These are phyloP conservation scores for Xiphydria camelus DNA, from an alignment of 2,888 invertebrate genomes.

Conservation along the genomic window DNA sequence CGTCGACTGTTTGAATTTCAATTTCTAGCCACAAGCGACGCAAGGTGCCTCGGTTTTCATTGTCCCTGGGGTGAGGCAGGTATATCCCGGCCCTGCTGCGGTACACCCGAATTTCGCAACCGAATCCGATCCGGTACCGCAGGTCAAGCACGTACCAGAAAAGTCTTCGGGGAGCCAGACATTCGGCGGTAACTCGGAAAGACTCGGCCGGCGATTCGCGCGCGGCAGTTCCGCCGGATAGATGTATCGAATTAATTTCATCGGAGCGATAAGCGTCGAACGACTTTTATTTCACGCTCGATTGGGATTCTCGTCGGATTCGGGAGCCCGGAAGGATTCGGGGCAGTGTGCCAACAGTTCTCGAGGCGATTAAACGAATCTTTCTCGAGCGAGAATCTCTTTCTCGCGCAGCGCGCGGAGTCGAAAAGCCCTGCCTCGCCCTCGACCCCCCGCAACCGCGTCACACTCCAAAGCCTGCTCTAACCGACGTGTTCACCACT, in stretches of 20 bases:
- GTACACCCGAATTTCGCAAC: slow-evolving; percentile 46
- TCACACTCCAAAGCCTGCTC: slow-evolving; percentile 25
- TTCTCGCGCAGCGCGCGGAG: too few species aligned
- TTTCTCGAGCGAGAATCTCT: too few species aligned
- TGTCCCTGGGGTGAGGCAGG: slow-evolving; percentile 2
- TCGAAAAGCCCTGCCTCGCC: slow-evolving; percentile 1
- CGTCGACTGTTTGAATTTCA: slow-evolving; percentile 24
- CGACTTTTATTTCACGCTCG: too few species aligned
- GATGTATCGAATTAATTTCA: slow-evolving; percentile 22
- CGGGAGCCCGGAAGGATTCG: slow-evolving; percentile 23
- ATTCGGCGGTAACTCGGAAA: slow-evolving; percentile 7
- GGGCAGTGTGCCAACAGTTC: slow-evolving; percentile 34
- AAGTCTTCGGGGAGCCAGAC: slow-evolving; percentile 20
- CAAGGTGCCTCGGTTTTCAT: slow-evolving; percentile 12
- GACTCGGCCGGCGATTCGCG: neutral
- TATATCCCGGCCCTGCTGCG: slow-evolving; percentile 28
- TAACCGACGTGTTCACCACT: slow-evolving; percentile 13
- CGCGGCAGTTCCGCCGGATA: too few species aligned
- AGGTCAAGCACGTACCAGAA: too few species aligned
- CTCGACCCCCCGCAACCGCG: slow-evolving; percentile 7
- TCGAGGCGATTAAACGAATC: slow-evolving; percentile 2
- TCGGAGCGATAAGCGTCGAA: slow-evolving; percentile 5
- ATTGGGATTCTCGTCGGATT: too few species aligned
- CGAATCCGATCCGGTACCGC: slow-evolving; percentile 32
- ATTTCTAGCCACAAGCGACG: slow-evolving; percentile 39